Base-by-base conservation (phyloP, 1,140 invertebrate genomes). In the Drosophila mayri region DNA sequence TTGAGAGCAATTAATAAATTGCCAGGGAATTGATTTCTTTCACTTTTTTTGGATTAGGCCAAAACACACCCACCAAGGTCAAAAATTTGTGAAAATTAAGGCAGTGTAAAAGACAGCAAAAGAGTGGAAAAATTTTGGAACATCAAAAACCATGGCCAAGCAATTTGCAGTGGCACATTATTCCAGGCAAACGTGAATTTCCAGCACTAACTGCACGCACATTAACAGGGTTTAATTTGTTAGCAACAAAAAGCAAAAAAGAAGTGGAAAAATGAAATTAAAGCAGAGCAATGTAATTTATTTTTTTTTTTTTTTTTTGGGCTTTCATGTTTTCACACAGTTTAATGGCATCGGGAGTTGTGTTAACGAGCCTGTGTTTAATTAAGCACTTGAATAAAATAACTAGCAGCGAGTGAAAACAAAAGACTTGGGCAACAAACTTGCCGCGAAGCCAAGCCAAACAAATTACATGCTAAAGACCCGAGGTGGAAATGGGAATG, bases 391-490 rank as follows among this genome's bases (percentile, higher is more conserved):
- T 66, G 76, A 67, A 62, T 67, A 79, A 84, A 76, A 40, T 59
- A 75, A 44, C 44, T 46, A 12, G 38, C 28, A 37, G 46, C 49
- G 64, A 79, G 83, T 80, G 83, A 87, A 87, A 88, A 88, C 84
- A 90, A 88, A 85, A 75, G 84, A 88, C 85, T 87, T 85, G 63
- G 59, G 85, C 85, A 88, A 88, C 78, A 73, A 90, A 76, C 85
- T 79, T 41, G 58, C 65, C 62, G 44, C 63, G 52, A 58, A 38
- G 52, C 76, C 71, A 72, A 86, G 47, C 47, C 28, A 63, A 62
- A 75, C 77, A 66, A 81, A 85, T 83, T 75, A 67, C 46, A 62
- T 61, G 62, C 49, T 73, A 73, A 72, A 50, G 52, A 76, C 38
- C 44, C 38, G 14, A 35, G 61, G 28, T 62, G 38, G 38, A 35